A percentile compares a stretch with the other conserved stretches of the same genome.
These are phyloP conservation scores for Ammodramus savannarum DNA, from an alignment of 2,113 vertebrate genomes.

Conservation along the genomic window DNA sequence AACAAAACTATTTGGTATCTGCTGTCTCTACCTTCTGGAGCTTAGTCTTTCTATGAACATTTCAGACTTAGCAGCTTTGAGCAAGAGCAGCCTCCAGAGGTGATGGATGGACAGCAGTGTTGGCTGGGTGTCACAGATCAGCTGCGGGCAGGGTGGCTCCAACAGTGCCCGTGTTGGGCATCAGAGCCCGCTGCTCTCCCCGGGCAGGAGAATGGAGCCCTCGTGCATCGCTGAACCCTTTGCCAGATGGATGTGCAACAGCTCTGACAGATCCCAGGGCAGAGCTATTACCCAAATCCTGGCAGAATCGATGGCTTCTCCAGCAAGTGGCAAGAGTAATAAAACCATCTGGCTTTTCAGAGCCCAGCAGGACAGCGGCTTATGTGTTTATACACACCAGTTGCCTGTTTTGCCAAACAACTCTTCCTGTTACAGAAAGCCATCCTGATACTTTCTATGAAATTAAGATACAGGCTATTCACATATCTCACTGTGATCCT, in stretches of 20 bases:
- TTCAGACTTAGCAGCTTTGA: not conserved
- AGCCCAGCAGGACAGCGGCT: not conserved
- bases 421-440: not conserved
- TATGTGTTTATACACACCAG: not conserved
- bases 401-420: not conserved
- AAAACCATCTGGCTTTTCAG: slow-evolving; percentile 9
- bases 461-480: not conserved
- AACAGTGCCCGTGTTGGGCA: not conserved
- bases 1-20: not conserved
- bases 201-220: not conserved
- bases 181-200: rapidly evolving
- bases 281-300: slow-evolving; percentile 29
- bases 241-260: slow-evolving; percentile 14
- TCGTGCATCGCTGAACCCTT: not conserved
- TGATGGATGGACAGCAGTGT: rapidly evolving
- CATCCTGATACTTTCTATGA: not conserved
- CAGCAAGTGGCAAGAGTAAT: not conserved
- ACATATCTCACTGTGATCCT: not conserved
- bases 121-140: not conserved
- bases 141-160: not conserved
- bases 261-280: not conserved
- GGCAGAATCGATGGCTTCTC: not conserved
- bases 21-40: not conserved
- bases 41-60: not conserved
- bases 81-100: not conserved